Evolutionary conservation across 53 echinoderm and acorn worm species (phyloP), one percentile per base, ranked within the genome.

Genomic region (Hippasteria phrygiana): DNA sequence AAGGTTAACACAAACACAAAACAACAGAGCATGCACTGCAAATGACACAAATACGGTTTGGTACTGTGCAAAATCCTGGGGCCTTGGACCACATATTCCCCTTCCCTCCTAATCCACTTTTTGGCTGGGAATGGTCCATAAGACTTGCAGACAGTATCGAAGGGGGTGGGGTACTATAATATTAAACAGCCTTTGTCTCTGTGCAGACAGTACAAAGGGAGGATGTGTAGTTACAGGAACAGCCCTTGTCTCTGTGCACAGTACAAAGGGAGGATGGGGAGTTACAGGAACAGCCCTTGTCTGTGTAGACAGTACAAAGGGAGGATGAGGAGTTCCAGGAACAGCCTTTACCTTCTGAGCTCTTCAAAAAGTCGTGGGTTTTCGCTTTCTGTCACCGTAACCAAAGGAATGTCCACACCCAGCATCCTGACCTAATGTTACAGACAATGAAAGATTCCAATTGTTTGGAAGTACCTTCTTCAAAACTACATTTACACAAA

Each of bases 291-390:
- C 10, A 31, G 48, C 48, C 59, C 6, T 31, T 67, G 8, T 33
- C 34, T 67, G 4, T 31, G 6, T 62, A 20, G 10, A 8, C 33
- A 33, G 10, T 33, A 18, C 10, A 69, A 33, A 11, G 18, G 43
- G 3, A 41, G 24, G 3, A 27, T 3, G 38, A 40, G 43, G 36
- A 20, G 54, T 53, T 26, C 16, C 4, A 36, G 45, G 42, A 73
- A 73, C 5, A 43, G 73, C 24, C 27, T 62, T 40, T 53, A 89
- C 89, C 90, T 90, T 80, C 81, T 20, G 1, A 90, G 47, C 59
- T 90, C 81, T 55, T 71, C 24, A 41, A 80, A 90, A 14, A 90
- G 72, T 73, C 90, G 56, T 9, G 90, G 90, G 36, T 43, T 22
- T n/a, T 90, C 90, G 5, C 53, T 38, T n/a, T 70, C 51, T 3